Percentiles rank a stretch among this genome's conserved stretches.
phyloP scores from a whole-genome alignment of 2,113 vertebrate species.

The Sitta europaea region DNA sequence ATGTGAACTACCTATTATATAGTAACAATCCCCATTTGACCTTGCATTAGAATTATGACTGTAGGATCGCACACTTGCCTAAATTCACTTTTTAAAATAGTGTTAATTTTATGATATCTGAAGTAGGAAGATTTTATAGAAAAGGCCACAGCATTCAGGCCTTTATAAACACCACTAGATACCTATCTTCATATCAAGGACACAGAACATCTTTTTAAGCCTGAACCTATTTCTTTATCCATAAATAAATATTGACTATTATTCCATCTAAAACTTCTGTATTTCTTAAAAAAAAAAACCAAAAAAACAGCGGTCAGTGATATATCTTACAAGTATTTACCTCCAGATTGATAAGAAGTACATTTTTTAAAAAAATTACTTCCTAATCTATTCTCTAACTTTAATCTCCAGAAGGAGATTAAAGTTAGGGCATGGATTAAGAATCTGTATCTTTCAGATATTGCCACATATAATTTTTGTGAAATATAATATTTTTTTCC shows the following conservation, averaged over 20 bases:
- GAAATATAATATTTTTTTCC: background rate
- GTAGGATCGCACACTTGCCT: background rate
- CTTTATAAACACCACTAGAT: background rate
- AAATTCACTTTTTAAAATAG: background rate
- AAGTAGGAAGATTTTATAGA: background rate
- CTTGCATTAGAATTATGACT: fast-evolving
- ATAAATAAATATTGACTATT: background rate
- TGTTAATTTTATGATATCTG: background rate
- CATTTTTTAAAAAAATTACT: background rate
- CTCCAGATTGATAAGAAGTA: background rate
- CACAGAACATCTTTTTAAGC: background rate
- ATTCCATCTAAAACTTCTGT: background rate
- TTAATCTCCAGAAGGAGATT: background rate
- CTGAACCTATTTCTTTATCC: background rate
- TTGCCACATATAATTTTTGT: background rate
- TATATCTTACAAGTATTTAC: background rate
- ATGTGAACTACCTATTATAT: background rate
- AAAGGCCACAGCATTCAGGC: background rate
- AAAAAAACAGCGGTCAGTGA: background rate
- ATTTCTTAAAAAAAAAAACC: background rate
- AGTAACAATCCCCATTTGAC: background rate
- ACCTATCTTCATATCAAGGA: background rate
- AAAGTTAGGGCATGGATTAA: no score
- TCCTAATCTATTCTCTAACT: background rate
- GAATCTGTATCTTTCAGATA: background rate